Base-by-base conservation (phyloP, 2,888 invertebrate genomes). In the Drosophila tripunctata region DNA sequence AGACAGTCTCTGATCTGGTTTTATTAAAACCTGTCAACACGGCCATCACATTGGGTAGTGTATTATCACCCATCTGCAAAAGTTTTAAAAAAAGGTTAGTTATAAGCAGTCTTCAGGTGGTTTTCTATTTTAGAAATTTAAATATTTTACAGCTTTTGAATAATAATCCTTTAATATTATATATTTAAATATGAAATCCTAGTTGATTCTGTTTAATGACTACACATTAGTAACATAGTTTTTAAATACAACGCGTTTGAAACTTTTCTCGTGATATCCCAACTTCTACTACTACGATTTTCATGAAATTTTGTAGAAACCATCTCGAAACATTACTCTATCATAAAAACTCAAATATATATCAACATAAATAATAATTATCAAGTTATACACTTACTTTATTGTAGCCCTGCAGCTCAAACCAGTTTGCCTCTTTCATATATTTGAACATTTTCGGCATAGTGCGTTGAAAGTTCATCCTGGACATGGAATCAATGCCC, bases 31-130 rank as follows among this genome's bases (percentile, higher is more conserved):
- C 98, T 0, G 95, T 94, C 3, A 96, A 92, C 36, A 96, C 92
- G 0, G 97, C 96, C 93, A 97, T 95, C 55, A 98, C 91, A 91
- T 98, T 98, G 0, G 98, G 96, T 86, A 95, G 96, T 0, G 97
- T 97, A 80, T 98, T 97, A 80, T 97, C 97, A 0, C 94, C 96
- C 67, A 96, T 93, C 93, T 96, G 38, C 3, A 43, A 12, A 1
- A 1, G 2, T 10, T 24, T 14, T 10, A 27, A 10, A 27, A 27
- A n/a, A n/a, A n/a, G n/a, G n/a, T n/a, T n/a, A n/a, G n/a, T n/a
- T n/a, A n/a, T n/a, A n/a, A n/a, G n/a, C n/a, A n/a, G n/a, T n/a
- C n/a, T n/a, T n/a, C n/a, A n/a, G n/a, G n/a, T 27, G 27, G 10
- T 2, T 2, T 10, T 3, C 27, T 27, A 27, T 0, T 8, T 1